A percentile compares a stretch with the other conserved stretches of the same genome.
Conservation (phyloP, 2,888 invertebrate genomes). For the Taphrorychus bicolor region DNA sequence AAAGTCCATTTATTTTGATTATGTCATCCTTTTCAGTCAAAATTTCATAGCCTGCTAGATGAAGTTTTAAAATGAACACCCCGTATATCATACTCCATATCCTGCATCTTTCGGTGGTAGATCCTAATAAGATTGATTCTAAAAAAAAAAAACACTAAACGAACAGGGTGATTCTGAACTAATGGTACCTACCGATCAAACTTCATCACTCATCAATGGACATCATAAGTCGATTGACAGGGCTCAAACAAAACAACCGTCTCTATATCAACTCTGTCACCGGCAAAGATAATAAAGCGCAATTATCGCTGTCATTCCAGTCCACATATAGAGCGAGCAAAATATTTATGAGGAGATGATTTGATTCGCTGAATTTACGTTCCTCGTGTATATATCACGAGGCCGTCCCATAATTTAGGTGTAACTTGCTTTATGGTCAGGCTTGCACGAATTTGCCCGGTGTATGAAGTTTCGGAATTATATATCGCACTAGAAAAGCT, state of each 20-base stretch:
- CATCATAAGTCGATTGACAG: not conserved
- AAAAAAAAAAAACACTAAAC: too few relatives aligned
- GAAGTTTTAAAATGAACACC: too few relatives aligned
- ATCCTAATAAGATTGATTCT: too few relatives aligned
- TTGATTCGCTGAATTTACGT: slow-evolving; percentile 17
- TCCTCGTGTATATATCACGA: slow-evolving; percentile 11
- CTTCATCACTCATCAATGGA: not conserved
- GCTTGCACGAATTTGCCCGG: slow-evolving; percentile 3
- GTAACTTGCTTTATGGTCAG: slow-evolving; percentile 7
- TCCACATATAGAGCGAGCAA: not conserved
- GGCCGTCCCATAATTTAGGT: slow-evolving; percentile 4
- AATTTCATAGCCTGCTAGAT: too few relatives aligned
- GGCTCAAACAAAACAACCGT: too few relatives aligned
- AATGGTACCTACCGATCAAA: too few relatives aligned
- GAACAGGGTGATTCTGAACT: too few relatives aligned
- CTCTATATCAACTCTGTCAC: not conserved
- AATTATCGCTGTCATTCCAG: slow-evolving; percentile 11
- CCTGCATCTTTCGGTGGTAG: too few relatives aligned
- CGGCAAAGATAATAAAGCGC: slow-evolving; percentile 1
- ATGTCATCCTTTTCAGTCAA: too few relatives aligned
- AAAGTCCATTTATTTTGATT: too few relatives aligned
- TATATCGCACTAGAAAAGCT: slow-evolving; percentile 6
- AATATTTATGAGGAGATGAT: slow-evolving; percentile 11
- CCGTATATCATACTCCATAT: too few relatives aligned
- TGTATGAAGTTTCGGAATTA: slow-evolving; percentile 7